phyloP scores from a whole-genome alignment of 2,113 vertebrate species.

The Micromys minutus region DNA sequence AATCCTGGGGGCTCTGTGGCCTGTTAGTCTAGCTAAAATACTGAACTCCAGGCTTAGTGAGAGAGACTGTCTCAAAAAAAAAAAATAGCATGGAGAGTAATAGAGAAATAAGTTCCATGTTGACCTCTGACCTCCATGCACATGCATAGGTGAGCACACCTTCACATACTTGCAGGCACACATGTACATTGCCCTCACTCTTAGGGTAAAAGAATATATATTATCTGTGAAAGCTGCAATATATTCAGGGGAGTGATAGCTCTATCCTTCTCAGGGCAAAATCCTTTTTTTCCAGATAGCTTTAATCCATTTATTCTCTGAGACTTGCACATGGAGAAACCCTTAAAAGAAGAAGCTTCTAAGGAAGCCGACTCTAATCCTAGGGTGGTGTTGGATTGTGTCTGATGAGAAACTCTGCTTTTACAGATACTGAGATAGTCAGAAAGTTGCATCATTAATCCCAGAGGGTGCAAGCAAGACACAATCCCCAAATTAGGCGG shows the following conservation, averaged over 20 bases:
- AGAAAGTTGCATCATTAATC: neutral
- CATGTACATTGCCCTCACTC: too few relatives aligned
- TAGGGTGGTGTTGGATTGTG: neutral
- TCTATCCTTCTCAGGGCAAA: neutral
- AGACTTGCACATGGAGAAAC: neutral
- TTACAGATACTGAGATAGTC: neutral
- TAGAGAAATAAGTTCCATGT: neutral
- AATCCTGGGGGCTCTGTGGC: neutral
- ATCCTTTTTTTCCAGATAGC: neutral
- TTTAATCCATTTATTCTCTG: neutral
- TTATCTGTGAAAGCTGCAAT: neutral
- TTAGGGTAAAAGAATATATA: neutral
- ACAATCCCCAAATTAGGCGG: neutral
- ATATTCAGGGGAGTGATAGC: neutral
- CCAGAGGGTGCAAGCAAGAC: neutral
- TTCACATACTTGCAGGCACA: too few relatives aligned
- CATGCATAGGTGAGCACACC: neutral
- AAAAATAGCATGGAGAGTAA: neutral
- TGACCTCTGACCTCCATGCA: neutral
- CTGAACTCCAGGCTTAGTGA: neutral
- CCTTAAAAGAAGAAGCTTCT: neutral
- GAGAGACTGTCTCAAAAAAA: neutral
- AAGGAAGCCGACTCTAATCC: neutral
- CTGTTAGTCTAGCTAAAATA: neutral
- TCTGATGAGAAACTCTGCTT: neutral